A percentile compares a stretch with the other conserved stretches of the same genome.
Evolutionary conservation across 1,140 invertebrate genomes (phyloP).

Genomic region (Atopsyche davidsoni): DNA sequence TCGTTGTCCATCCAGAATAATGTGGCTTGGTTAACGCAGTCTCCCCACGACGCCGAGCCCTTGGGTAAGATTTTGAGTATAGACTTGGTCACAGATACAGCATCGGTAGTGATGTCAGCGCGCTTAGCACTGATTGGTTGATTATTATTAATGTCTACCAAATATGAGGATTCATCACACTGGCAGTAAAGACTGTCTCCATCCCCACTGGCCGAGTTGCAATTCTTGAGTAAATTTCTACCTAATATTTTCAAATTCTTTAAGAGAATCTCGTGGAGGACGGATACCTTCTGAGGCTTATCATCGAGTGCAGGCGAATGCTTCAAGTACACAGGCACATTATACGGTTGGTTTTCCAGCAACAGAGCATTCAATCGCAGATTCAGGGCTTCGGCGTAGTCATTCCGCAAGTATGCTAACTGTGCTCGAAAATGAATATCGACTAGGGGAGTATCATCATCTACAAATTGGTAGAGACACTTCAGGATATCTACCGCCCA

Average conservation of each 20-base stretch:
- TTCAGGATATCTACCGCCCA: constrained; percentile 18
- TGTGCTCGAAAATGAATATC: constrained; percentile 23
- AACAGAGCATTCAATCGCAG: constrained; percentile 21
- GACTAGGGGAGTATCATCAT: constrained; percentile 26
- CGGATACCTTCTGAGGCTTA: not conserved
- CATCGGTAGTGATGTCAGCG: constrained; percentile 6
- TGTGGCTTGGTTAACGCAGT: constrained; percentile 32
- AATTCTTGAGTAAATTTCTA: constrained; percentile 12
- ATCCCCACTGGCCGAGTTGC: not conserved
- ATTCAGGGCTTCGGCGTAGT: constrained; percentile 26
- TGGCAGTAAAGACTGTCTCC: constrained; percentile 3
- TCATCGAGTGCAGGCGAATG: not conserved
- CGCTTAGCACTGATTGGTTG: not conserved
- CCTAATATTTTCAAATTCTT: constrained; percentile 15
- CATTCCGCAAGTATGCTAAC: constrained; percentile 18
- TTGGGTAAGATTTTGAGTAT: constrained; percentile 16
- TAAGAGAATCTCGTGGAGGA: constrained; percentile 2
- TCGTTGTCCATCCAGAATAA: constrained; percentile 47
- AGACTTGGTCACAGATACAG: constrained; percentile 14
- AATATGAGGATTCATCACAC: constrained; percentile 12
- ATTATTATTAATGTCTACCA: constrained; percentile 2
- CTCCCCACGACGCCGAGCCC: constrained; percentile 14
- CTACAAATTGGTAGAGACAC: constrained; percentile 23
- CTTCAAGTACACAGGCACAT: not conserved
- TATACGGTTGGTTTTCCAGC: not conserved